Percentiles rank a stretch among this genome's conserved stretches.
Conservation (phyloP, 2,797 vertebrate species). For the Halcyon badia region DNA sequence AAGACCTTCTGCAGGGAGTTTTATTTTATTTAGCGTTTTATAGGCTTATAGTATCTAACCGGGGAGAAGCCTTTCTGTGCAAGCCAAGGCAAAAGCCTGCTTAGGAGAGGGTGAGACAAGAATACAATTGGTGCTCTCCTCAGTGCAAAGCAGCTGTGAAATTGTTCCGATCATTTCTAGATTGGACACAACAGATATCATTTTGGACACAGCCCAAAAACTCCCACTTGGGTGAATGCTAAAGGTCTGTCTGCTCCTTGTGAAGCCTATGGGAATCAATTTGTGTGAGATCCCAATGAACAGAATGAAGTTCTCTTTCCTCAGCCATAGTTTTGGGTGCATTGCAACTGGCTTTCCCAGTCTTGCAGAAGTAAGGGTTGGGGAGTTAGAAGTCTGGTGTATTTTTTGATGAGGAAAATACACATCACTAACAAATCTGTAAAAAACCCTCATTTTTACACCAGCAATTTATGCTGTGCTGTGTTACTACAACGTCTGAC, state of each 20-base stretch:
- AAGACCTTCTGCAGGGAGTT: neutral
- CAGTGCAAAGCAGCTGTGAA: neutral
- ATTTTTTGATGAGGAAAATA: neutral
- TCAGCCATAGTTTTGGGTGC: neutral
- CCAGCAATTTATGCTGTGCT: neutral
- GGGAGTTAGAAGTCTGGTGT: neutral
- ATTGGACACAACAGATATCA: neutral
- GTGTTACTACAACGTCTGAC: neutral
- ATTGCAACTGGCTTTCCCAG: neutral
- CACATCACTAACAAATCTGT: too few relatives aligned
- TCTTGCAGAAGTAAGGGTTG: neutral
- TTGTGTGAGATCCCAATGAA: neutral
- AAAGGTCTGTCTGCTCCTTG: neutral
- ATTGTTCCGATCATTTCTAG: neutral
- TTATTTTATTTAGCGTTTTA: neutral
- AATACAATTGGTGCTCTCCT: neutral
- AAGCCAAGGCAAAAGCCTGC: neutral
- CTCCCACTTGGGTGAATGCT: neutral
- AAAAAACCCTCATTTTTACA: neutral
- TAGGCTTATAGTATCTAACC: neutral
- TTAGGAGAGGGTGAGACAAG: neutral
- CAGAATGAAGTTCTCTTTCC: neutral
- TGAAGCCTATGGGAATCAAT: neutral
- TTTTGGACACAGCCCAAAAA: neutral
- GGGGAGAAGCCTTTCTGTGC: neutral